phyloP scores from a whole-genome alignment of 2,113 vertebrate species.

The Callopanchax toddi region DNA sequence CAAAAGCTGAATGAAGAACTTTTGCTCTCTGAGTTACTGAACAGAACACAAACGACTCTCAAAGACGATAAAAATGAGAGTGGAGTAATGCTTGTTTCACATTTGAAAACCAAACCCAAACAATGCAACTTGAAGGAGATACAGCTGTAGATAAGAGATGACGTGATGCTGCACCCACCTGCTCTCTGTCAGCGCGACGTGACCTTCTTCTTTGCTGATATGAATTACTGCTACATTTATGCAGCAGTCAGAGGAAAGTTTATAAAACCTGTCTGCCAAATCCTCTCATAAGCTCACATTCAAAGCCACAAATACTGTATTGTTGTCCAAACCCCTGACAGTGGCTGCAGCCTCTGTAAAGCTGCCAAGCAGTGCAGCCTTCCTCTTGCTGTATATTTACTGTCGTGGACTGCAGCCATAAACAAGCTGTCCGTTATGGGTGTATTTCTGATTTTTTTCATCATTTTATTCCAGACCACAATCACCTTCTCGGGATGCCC shows the following conservation, averaged over 20 bases:
- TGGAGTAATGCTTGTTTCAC: too few species aligned
- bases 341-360: slow-evolving; percentile 34
- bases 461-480: slow-evolving; percentile 44
- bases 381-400: slow-evolving; percentile 44
- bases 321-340: slow-evolving; percentile 60
- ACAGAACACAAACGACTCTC: too few species aligned
- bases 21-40: too few species aligned
- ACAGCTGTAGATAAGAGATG: slow-evolving; percentile 5
- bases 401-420: slow-evolving; percentile 39
- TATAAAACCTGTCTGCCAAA: slow-evolving; percentile 38
- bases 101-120: slow-evolving; percentile 47
- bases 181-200: slow-evolving; percentile 25
- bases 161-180: slow-evolving; percentile 15
- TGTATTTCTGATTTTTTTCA: slow-evolving; percentile 55
- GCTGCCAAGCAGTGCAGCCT: slow-evolving; percentile 40
- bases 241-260: slow-evolving; percentile 46
- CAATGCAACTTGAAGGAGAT: background rate
- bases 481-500: slow-evolving; percentile 27
- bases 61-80: too few species aligned
- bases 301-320: slow-evolving; percentile 47
- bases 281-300: slow-evolving; percentile 43
- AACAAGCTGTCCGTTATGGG: slow-evolving; percentile 37
- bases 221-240: slow-evolving; percentile 47
- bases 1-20: too few species aligned
- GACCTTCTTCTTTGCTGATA: slow-evolving; percentile 47